Evolutionary conservation across 2,113 vertebrate species (phyloP).

Genomic region (Gnathonemus longibarbis): DNA sequence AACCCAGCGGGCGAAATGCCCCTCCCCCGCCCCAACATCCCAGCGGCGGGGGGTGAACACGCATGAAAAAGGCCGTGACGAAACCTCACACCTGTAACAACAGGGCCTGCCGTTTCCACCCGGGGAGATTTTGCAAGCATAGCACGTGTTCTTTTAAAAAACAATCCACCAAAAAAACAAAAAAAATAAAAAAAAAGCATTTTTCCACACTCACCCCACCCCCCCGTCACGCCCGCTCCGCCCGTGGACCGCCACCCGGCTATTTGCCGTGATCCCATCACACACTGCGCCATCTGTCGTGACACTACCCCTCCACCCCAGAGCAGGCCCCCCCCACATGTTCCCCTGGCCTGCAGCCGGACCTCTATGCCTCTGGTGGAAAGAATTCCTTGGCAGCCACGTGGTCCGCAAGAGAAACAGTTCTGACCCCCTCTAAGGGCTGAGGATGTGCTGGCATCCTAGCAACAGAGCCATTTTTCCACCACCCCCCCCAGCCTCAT

Average conservation of each 20-base stretch:
- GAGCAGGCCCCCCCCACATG: not conserved
- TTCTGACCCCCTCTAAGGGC: not conserved
- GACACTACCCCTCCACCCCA: not conserved
- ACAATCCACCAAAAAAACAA: not conserved
- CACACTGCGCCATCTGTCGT: not conserved
- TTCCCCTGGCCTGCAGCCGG: not conserved
- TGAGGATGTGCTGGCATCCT: not conserved
- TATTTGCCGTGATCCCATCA: not conserved
- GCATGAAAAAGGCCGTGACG: not conserved
- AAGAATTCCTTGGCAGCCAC: constrained; percentile 22
- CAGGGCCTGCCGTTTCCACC: not conserved
- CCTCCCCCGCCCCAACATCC: not conserved
- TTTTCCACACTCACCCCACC: not conserved
- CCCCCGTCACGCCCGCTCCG: not conserved
- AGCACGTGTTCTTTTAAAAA: not conserved
- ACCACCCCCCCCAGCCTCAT: not conserved
- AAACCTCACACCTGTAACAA: not conserved
- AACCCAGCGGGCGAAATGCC: not conserved
- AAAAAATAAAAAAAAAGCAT: not conserved
- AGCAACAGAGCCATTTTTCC: not conserved
- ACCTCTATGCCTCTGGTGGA: constrained; percentile 11
- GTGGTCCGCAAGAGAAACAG: not conserved
- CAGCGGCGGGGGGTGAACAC: not conserved
- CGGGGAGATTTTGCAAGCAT: not conserved
- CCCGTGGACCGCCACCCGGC: not conserved